Conservation (phyloP, 2,797 vertebrate species). For the Odontamblyopus rebecca region DNA sequence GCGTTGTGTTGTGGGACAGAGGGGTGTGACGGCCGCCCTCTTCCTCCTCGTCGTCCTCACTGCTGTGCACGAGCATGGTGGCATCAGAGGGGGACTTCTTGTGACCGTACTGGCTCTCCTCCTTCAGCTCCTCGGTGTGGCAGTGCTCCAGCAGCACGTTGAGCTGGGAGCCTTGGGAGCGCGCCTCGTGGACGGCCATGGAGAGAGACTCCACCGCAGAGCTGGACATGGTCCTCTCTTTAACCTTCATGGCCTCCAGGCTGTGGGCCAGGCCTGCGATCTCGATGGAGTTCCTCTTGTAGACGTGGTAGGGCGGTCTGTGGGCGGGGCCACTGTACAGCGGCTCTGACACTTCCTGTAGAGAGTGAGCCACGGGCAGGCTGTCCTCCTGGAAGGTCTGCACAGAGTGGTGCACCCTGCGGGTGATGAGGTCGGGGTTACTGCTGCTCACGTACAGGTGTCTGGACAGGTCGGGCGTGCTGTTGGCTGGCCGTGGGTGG, state of each 20-base stretch:
- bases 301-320: conserved; percentile 76
- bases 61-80: conserved; percentile 98
- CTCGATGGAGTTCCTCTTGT: conserved; percentile 96
- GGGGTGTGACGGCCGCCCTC: conserved; percentile 74
- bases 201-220: conserved; percentile 81
- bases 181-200: conserved; percentile 54
- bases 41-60: conserved; percentile 90
- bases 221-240: conserved; percentile 86
- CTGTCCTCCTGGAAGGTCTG: conserved; percentile 99
- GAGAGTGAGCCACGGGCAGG: conserved; percentile 93
- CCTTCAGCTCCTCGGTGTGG: conserved; percentile 79
- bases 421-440: conserved; percentile 94
- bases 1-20: conserved; percentile 76
- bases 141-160: conserved; percentile 80
- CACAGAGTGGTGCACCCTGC: conserved; percentile 96
- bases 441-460: conserved; percentile 94
- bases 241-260: conserved; percentile 88
- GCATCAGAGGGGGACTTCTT: conserved; percentile 95
- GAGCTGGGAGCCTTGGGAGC: conserved; percentile 82
- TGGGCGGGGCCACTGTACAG: conserved; percentile 81
- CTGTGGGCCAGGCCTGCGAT: conserved; percentile 87
- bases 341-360: conserved; percentile 96
- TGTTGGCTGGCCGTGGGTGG: conserved; percentile 91
- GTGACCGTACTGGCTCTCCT: conserved; percentile 84
- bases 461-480: conserved; percentile 94